These are phyloP conservation scores for Okapia johnstoni DNA, from an alignment of 2,113 vertebrate genomes.

Conservation along the genomic window DNA sequence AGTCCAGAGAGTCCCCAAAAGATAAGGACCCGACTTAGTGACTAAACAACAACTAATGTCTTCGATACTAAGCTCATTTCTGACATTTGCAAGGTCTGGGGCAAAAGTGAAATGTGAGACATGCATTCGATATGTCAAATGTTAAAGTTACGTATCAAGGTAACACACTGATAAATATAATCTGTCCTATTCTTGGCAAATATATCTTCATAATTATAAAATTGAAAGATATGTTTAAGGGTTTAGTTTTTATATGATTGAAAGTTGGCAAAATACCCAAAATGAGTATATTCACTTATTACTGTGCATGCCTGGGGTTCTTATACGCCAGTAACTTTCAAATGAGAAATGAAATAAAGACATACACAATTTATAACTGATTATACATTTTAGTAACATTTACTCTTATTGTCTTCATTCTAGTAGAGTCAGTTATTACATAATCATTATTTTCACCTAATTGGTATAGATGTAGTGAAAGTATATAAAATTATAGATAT, in stretches of 20 bases:
- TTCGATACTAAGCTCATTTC: neutral
- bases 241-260: constrained; percentile 7
- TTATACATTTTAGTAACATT: neutral
- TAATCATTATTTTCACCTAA: neutral
- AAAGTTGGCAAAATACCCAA: constrained; percentile 25
- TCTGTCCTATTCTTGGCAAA: constrained; percentile 37
- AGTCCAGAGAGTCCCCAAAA: neutral
- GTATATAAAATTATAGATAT: neutral
- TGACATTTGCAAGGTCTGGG: neutral
- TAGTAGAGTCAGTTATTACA: neutral
- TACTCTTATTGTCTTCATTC: neutral
- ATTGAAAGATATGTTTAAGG: constrained; percentile 6
- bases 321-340: neutral
- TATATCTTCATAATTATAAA: constrained; percentile 32
- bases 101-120: neutral
- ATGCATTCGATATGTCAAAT: constrained; percentile 3
- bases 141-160: constrained; percentile 30
- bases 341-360: neutral
- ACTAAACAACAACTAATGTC: neutral
- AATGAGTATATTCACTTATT: neutral
- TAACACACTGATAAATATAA: constrained; percentile 34
- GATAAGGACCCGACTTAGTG: neutral
- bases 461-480: neutral
- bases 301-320: neutral
- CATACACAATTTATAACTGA: neutral